A percentile compares a stretch with the other conserved stretches of the same genome.
Conservation (phyloP, 2,888 invertebrate species). For the Thera obeliscata region DNA sequence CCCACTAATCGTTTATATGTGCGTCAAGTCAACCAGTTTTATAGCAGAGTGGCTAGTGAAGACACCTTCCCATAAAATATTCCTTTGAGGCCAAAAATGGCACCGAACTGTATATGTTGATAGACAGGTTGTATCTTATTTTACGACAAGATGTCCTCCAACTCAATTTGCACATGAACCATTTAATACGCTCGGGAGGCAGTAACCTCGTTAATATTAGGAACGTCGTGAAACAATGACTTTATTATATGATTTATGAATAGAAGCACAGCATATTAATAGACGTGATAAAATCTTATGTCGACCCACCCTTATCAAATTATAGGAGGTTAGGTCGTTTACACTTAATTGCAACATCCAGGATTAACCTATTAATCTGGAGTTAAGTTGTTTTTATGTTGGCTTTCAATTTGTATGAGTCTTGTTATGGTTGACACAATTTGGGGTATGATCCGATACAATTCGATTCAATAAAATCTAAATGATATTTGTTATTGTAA, state of each 20-base stretch:
- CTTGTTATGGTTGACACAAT: too few relatives aligned
- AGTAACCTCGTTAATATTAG: constrained; percentile 35
- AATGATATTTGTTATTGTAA: neutral
- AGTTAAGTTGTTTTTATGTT: neutral
- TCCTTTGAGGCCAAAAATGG: neutral
- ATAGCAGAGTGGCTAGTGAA: too few relatives aligned
- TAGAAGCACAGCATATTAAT: constrained; percentile 32
- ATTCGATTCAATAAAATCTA: too few relatives aligned
- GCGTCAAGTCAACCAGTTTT: too few relatives aligned
- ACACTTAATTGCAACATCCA: neutral
- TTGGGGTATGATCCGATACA: neutral
- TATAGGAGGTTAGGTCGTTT: constrained; percentile 3
- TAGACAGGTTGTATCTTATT: constrained; percentile 21
- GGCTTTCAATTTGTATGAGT: neutral
- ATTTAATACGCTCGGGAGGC: constrained; percentile 31
- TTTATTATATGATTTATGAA: constrained; percentile 37
- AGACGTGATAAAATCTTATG: constrained; percentile 27
- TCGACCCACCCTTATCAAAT: constrained; percentile 8
- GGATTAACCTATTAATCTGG: neutral
- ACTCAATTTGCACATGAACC: constrained; percentile 31
- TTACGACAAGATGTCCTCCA: constrained; percentile 23
- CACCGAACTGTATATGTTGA: neutral
- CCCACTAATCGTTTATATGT: too few relatives aligned
- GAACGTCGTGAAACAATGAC: constrained; percentile 34
- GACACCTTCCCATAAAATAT: neutral